A percentile compares a stretch with the other conserved stretches of the same genome.
phyloP scores from a whole-genome alignment of 2,888 invertebrate species.

The Cephus sareptanus region DNA sequence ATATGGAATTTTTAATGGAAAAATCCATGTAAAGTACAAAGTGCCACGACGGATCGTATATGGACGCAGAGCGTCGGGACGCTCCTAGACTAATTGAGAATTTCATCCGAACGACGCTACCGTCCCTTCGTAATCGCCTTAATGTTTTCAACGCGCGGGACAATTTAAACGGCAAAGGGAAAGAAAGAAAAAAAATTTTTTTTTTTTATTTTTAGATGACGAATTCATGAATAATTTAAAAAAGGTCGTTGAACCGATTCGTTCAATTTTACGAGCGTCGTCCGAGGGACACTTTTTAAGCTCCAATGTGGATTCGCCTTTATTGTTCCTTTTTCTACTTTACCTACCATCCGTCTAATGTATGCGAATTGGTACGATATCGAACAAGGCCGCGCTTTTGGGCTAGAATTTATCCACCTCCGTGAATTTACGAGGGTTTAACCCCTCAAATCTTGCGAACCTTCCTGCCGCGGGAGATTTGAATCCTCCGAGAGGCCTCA shows the following conservation, averaged over 20 bases:
- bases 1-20: not conserved
- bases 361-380: constrained; percentile 23
- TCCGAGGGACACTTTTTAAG: not conserved
- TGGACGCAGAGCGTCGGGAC: not conserved
- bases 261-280: constrained; percentile 40
- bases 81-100: not conserved
- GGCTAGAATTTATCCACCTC: not conserved
- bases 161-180: constrained; percentile 30
- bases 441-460: not conserved
- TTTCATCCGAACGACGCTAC: constrained; percentile 13
- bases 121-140: constrained; percentile 44
- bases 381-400: constrained; percentile 8
- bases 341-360: not conserved
- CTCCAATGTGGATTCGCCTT: not conserved
- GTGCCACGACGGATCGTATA: not conserved
- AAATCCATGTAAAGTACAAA: not conserved
- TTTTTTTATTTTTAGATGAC: constrained; percentile 32
- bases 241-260: constrained; percentile 38
- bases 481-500: not conserved
- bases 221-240: constrained; percentile 50
- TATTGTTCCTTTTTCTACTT: not conserved
- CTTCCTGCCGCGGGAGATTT: not conserved
- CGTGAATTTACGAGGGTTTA: not conserved
- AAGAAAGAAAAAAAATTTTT: not conserved
- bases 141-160: constrained; percentile 26